Conservation (phyloP, 2,888 invertebrate genomes). For the Stomorhina lunata region DNA sequence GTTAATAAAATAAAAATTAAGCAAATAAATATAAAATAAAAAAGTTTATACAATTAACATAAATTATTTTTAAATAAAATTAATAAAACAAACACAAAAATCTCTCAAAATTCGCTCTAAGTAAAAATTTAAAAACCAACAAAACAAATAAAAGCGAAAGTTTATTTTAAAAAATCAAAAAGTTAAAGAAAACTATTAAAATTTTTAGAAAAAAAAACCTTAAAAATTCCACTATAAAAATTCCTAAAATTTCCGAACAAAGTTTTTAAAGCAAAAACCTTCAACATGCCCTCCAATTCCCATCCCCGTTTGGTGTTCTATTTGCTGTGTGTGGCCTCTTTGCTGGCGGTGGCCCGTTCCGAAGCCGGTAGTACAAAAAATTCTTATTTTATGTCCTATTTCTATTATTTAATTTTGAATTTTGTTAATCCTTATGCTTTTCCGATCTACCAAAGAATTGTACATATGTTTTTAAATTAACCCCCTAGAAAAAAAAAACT, state of each 20-base stretch:
- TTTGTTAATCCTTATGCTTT: constrained; percentile 77
- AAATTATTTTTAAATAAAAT: not conserved
- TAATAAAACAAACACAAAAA: not conserved
- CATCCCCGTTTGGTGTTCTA: constrained; percentile 76
- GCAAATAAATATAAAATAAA: not conserved
- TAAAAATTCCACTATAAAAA: constrained; percentile 69
- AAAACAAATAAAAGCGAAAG: constrained; percentile 68
- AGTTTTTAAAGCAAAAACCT: not conserved
- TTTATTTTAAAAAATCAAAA: constrained; percentile 60
- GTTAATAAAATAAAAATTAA: constrained; percentile 14
- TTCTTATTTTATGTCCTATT: constrained; percentile 74
- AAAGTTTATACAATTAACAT: not conserved
- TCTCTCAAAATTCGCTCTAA: not conserved
- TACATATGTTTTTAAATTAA: constrained; percentile 72
- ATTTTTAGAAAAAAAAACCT: constrained; percentile 57
- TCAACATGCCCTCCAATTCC: constrained; percentile 69
- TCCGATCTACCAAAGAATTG: constrained; percentile 76
- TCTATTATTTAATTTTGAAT: constrained; percentile 75
- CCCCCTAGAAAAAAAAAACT: not conserved
- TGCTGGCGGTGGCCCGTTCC: constrained; percentile 74
- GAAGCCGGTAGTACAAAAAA: constrained; percentile 74
- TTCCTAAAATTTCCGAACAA: constrained; percentile 53
- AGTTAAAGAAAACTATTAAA: constrained; percentile 36
- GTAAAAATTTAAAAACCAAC: not conserved
- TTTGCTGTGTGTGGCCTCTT: constrained; percentile 74